Evolutionary conservation across 2,888 invertebrate genomes (phyloP), one percentile per base, ranked within the genome.

Genomic region (Zaprionus obscuricornis): DNA sequence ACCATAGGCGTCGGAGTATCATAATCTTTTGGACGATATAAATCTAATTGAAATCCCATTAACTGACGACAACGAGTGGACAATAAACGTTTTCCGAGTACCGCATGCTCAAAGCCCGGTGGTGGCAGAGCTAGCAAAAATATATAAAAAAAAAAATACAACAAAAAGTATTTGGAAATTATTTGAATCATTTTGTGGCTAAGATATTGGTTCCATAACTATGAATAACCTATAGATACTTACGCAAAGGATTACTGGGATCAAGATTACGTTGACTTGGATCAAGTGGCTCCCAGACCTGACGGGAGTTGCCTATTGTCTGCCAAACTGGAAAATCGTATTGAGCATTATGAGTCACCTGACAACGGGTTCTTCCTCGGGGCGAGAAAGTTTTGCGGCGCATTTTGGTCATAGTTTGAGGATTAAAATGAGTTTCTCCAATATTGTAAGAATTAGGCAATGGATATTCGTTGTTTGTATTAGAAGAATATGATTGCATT

Each of bases 271-370:
- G 43, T 2, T 10, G 13, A 18, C 4, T 36, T 0, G 3, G 3
- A 2, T 62, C 47, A 11, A 54, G 11, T 0, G 69, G 69, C 10
- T 66, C 39, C 69, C 69, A 70, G 2, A 66, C 8, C 22, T 33
- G 54, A 0, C 22, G 57, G 0, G 57, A 50, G 7, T 54, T 18
- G 8, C 42, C 1, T 0, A 70, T 10, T 1, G 62, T 22, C 22
- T 45, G 50, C 71, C 71, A 70, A 1, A 29, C n/a, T 0, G 36
- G 22, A 2, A 5, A 3, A 1, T 50, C 39, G 13, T n/a, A 20
- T 3, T 24, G 3, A 1, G 7, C 14, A 14, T 6, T 29, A 8
- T 24, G 22, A 4, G 27, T 1, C 3, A 20, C 10, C 20, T 37
- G 20, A 11, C 37, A 37, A 10, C 20, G 10, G 22, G 17, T 37